Evolutionary conservation across 1,140 invertebrate genomes (phyloP).

Genomic region (Paramacrobiotus metropolitanus): DNA sequence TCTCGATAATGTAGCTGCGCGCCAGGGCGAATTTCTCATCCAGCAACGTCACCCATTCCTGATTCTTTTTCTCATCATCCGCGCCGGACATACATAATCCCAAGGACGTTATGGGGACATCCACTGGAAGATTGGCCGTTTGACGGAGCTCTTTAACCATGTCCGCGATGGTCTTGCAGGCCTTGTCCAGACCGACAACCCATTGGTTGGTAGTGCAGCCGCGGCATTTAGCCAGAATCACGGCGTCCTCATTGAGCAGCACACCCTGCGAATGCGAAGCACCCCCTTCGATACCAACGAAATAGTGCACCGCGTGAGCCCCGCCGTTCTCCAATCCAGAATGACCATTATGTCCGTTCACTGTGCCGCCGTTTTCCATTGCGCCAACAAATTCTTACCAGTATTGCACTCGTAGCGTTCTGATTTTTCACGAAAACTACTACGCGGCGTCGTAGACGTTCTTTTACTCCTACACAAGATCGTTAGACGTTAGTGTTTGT

Average conservation of each 20-base stretch:
- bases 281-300: constrained; percentile 3
- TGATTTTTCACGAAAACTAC: no score
- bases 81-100: background rate
- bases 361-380: no score
- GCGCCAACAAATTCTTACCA: no score
- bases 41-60: background rate
- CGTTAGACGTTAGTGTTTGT: no score
- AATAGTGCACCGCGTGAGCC: no score
- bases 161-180: background rate
- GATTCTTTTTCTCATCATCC: background rate
- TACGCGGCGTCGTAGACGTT: no score
- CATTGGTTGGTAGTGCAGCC: background rate
- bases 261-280: background rate
- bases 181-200: background rate
- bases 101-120: background rate
- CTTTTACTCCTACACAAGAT: no score
- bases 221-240: background rate
- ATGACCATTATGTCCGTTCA: no score
- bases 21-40: background rate
- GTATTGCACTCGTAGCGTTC: no score
- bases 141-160: background rate
- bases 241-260: background rate
- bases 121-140: background rate
- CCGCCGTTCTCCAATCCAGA: no score
- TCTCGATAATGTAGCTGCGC: background rate